Base-by-base conservation (phyloP, 2,888 invertebrate genomes). In the Eulithis testata region DNA sequence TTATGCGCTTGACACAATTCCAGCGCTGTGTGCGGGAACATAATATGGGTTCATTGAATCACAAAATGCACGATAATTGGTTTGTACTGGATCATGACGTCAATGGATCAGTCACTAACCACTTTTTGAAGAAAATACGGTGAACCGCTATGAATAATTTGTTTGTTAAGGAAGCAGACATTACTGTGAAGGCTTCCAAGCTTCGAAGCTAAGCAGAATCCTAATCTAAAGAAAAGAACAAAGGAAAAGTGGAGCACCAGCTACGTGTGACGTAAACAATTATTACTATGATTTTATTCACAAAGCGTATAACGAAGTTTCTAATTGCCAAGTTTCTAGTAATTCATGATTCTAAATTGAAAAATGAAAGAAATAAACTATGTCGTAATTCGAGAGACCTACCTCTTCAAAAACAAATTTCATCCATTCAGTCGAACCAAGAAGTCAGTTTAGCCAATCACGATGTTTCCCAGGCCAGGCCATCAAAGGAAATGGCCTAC, bases 1-100 rank as follows among this genome's bases (percentile, higher is more conserved):
- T 86, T 84, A 85, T 86, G 83, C 77, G 86, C 84, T 84, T 86
- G 87, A 89, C 88, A 89, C 83, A 84, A 85, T 87, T 89, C 78
- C 76, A 73, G 76, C 79, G 76, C 76, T 75, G 75, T 73, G 78
- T 81, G 82, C 79, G 78, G 81, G 81, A 70, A 71, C 67, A 77
- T 68, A 73, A 81, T 82, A 78, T 76, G 82, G 80, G 82, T 71
- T 73, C 78, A 81, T 78, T 81, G 76, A 78, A 73, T 73, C 63
- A 68, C 65, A 66, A 73, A 9, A 73, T 73, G 64, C 68, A 68
- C 51, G 66, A 68, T 63, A 53, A 72, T 70, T 73, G 71, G 63
- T 63, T 68, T 68, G 56, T 63, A 65, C 11, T 47, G 50, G 54
- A 60, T 49, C 61, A 66, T 75, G 71, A 73, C 75, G 73, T 74